Evolutionary conservation across 2,888 invertebrate species (phyloP).

Genomic region (Drosophila parthenogenetica): DNA sequence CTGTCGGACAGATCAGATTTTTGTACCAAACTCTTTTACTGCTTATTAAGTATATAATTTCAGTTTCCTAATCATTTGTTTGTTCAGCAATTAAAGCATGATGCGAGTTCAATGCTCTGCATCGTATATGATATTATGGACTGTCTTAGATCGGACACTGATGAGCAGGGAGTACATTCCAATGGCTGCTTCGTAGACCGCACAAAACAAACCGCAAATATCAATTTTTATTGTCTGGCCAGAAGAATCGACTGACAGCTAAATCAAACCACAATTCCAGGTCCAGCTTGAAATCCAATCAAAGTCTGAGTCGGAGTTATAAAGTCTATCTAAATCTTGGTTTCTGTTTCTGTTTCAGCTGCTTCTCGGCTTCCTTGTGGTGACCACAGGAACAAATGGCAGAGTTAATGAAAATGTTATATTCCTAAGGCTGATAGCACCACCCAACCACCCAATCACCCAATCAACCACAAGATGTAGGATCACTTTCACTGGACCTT

Average conservation of each 20-base stretch:
- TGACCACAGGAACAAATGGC: conserved; percentile 63
- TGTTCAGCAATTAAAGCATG: not conserved
- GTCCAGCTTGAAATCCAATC: conserved; percentile 52
- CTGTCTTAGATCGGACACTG: conserved; percentile 3
- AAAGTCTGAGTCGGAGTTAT: conserved; percentile 21
- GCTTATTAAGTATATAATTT: no score
- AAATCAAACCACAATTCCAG: conserved; percentile 38
- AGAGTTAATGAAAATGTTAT: conserved; percentile 64
- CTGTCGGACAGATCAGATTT: conserved; percentile 24
- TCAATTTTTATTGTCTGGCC: conserved; percentile 73
- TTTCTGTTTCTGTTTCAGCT: no score
- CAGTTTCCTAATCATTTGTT: not conserved
- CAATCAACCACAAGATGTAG: conserved; percentile 23
- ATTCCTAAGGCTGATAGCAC: conserved; percentile 25
- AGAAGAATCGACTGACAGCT: conserved; percentile 27
- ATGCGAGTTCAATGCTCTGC: not conserved
- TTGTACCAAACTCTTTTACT: not conserved
- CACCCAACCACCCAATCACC: not conserved
- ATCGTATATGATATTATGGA: not conserved
- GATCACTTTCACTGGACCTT: conserved; percentile 55
- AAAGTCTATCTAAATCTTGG: no score
- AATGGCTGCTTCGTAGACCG: conserved; percentile 9
- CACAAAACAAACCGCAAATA: conserved; percentile 68
- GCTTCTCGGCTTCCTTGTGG: conserved; percentile 40
- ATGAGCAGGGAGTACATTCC: conserved; percentile 30